Base-by-base conservation (phyloP, 2,888 invertebrate species). In the Hydroisotoma schaefferi region DNA sequence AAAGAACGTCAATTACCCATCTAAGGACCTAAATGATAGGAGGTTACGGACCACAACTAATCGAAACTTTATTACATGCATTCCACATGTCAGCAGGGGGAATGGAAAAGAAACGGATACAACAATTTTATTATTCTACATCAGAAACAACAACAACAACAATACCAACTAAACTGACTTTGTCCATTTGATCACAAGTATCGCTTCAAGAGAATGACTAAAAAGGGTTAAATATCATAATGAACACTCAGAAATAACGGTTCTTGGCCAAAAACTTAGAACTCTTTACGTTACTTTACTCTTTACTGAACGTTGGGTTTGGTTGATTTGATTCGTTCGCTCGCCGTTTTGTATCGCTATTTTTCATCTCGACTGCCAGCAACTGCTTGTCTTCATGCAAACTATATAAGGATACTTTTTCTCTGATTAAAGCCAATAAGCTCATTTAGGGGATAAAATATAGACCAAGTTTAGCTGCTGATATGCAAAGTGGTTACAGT, bases 381-480 rank as follows among this genome's bases (percentile, higher is more conserved):
- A 40, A 40, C 15, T 40, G n/a, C n/a, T 5, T 46, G 20, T 46
- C 46, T 22, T 25, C 25, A 12, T 15, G 5, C 23, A 5, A 5
- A 46, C 15, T 12, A 10, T 6, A 46, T 46, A 46, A 46, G 23
- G 46, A 46, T 46, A 40, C 20, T 25, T 15, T 46, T 20, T 23
- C 20, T 5, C 46, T 46, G 46, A 46, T 46, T 46, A 25, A 46
- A 46, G 25, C 23, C 10, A 46, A 46, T 46, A 20, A n/a, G n/a
- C n/a, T n/a, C n/a, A n/a, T n/a, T n/a, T n/a, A n/a, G n/a, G n/a
- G n/a, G n/a, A n/a, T n/a, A n/a, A n/a, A n/a, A n/a, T n/a, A n/a
- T n/a, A n/a, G n/a, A n/a, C n/a, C n/a, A n/a, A n/a, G n/a, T n/a
- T n/a, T n/a, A n/a, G n/a, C n/a, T n/a, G n/a, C n/a, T n/a, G n/a